Percentiles rank a stretch among this genome's conserved stretches.
These are phyloP conservation scores for Coenonympha glycerion DNA, from an alignment of 2,888 invertebrate species.

Conservation along the genomic window DNA sequence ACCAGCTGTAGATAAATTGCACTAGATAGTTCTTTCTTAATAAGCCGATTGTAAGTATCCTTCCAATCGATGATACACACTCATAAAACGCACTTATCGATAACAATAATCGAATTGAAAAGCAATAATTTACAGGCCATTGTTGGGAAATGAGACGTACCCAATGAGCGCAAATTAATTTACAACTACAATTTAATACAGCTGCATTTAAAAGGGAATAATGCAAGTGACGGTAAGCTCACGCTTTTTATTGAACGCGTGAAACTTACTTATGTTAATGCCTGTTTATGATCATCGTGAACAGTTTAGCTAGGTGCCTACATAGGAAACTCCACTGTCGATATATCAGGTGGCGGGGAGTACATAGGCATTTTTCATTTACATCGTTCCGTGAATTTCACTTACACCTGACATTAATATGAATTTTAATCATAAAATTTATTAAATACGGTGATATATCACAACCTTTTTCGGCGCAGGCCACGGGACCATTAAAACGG, in stretches of 20 bases:
- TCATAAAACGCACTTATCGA: slow-evolving; percentile 17
- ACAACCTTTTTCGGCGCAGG: slow-evolving; percentile 49
- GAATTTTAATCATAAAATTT: slow-evolving; percentile 51
- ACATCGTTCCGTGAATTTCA: slow-evolving; percentile 13
- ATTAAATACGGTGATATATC: slow-evolving; percentile 54
- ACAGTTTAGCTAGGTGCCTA: background rate
- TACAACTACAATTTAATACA: slow-evolving; percentile 8
- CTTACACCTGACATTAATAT: slow-evolving; percentile 34
- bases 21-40: slow-evolving; percentile 56
- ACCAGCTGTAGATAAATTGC: slow-evolving; percentile 58
- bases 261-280: background rate
- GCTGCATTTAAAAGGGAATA: slow-evolving; percentile 2
- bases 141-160: slow-evolving; percentile 3
- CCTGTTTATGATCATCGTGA: background rate
- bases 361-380: background rate
- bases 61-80: slow-evolving; percentile 1
- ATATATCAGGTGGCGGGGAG: background rate
- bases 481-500: slow-evolving; percentile 56
- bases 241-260: background rate
- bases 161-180: slow-evolving; percentile 5
- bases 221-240: background rate
- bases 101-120: slow-evolving; percentile 26
- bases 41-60: slow-evolving; percentile 38
- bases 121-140: slow-evolving; percentile 4
- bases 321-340: background rate